phyloP scores from a whole-genome alignment of 2,113 vertebrate genomes.

The Brachyhypopomus occidentalis region DNA sequence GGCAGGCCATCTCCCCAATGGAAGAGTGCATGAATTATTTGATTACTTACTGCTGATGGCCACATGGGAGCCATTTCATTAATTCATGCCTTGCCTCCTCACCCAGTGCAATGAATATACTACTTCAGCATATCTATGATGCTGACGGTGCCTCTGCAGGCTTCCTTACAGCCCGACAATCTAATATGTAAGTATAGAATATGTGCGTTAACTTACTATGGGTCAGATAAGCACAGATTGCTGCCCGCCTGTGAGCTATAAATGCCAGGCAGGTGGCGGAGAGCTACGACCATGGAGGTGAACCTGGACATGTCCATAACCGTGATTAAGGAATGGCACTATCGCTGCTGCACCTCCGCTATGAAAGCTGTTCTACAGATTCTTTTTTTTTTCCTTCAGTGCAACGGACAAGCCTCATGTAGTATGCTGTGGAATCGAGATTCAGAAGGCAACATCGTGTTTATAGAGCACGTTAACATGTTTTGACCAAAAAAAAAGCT shows the following conservation, averaged over 20 bases:
- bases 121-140: constrained; percentile 40
- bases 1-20: constrained; percentile 43
- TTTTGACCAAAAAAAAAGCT: neutral
- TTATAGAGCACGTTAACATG: neutral
- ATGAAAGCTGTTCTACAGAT: too few species aligned
- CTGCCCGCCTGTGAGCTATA: neutral
- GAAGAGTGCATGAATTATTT: constrained; percentile 53
- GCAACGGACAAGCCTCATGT: neutral
- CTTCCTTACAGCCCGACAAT: constrained; percentile 15
- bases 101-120: constrained; percentile 40
- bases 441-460: neutral
- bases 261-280: neutral
- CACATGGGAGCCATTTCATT: constrained; percentile 51
- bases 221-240: constrained; percentile 27
- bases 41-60: constrained; percentile 47
- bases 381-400: too few species aligned
- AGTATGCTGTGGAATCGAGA: neutral
- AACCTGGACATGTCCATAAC: too few species aligned
- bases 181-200: constrained; percentile 21
- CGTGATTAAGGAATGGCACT: too few species aligned
- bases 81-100: constrained; percentile 47
- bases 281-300: too few species aligned
- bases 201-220: constrained; percentile 32
- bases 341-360: too few species aligned
- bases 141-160: constrained; percentile 32